Percentiles rank a stretch among this genome's conserved stretches.
phyloP scores from a whole-genome alignment of 1,140 invertebrate genomes.

The Aphis gossypii region DNA sequence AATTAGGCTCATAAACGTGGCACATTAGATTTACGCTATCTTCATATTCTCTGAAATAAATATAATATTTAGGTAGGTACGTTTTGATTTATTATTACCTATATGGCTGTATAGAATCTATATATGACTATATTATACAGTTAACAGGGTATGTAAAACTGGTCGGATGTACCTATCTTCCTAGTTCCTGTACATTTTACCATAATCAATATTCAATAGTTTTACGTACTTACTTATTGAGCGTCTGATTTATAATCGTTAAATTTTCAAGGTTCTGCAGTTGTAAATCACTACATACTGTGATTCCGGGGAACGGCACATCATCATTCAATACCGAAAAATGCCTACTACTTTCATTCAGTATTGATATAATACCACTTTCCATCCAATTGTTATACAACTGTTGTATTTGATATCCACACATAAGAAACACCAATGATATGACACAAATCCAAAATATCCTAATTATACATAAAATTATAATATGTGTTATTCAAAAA shows the following conservation, averaged over 20 bases:
- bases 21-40: background rate
- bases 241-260: background rate
- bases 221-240: background rate
- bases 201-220: background rate
- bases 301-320: constrained; percentile 60
- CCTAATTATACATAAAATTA: constrained; percentile 39
- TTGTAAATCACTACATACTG: constrained; percentile 59
- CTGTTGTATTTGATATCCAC: constrained; percentile 45
- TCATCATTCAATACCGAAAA: constrained; percentile 40
- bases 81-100: too few species aligned
- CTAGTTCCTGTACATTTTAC: background rate
- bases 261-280: constrained; percentile 11
- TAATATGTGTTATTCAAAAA: background rate
- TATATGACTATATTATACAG: background rate
- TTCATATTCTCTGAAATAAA: constrained; percentile 30
- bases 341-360: constrained; percentile 42
- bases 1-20: constrained; percentile 11
- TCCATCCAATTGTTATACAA: constrained; percentile 55
- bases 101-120: background rate
- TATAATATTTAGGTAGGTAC: too few species aligned
- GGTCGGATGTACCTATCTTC: background rate
- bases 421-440: constrained; percentile 59
- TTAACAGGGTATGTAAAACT: background rate
- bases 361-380: constrained; percentile 37
- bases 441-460: constrained; percentile 59